Evolutionary conservation across 2,113 vertebrate genomes (phyloP), one percentile per base, ranked within the genome.

Genomic region (Falco punctatus): DNA sequence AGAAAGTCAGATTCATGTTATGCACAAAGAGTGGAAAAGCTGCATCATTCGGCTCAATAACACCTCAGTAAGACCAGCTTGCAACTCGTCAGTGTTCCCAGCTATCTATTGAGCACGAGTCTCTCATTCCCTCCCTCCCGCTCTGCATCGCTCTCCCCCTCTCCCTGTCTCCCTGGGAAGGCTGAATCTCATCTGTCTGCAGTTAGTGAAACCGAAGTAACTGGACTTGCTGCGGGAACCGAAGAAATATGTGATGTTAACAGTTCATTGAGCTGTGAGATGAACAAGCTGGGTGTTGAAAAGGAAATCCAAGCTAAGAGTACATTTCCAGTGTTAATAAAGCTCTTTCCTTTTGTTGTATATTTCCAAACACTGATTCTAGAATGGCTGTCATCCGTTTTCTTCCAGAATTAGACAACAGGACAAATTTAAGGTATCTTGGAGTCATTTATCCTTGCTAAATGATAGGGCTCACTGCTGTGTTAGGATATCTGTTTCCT

Each of bases 261-360:
- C 98, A 97, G 98, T 97, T 98, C 98, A 98, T 65, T 98, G 98
- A 98, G 85, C 98, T 98, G 98, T 98, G 98, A 98, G 97, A 98
- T 98, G 98, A 98, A 98, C 97, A 98, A 98, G 97, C 97, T 88
- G 97, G 83, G 95, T 95, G 96, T 73, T 97, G 97, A 97, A 97
- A 98, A 97, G 97, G 94, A 98, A 98, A 95, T 96, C 88, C 38
- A 66, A 97, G 94, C 92, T 80, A 94, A 97, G 97, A 98, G 97
- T 97, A 94, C 89, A 97, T 97, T 97, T 97, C 96, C 95, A 96
- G 94, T 93, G 97, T 97, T 98, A 97, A 98, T 98, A 98, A 98
- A 97, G 96, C 92, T 97, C 97, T 93, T 96, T 83, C 49, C 81
- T 95, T 98, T 97, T 94, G 96, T 97, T 97, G 95, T 94, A 3